Base-by-base conservation (phyloP, 2,113 vertebrate genomes). In the Capreolus pygargus region DNA sequence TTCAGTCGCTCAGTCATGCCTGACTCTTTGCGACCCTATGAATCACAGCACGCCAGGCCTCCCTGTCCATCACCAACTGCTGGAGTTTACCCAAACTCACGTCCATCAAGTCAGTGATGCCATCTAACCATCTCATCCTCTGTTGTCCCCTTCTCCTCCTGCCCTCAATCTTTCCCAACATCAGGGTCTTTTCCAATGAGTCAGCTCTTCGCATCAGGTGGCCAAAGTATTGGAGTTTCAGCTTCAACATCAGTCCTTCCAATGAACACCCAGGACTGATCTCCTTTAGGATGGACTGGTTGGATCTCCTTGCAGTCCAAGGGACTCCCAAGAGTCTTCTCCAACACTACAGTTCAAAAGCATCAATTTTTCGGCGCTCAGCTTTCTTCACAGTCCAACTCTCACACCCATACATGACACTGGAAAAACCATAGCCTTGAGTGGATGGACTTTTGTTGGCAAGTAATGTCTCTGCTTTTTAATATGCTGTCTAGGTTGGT, bases 341-440 rank as follows among this genome's bases (percentile, higher is more conserved):
- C 33, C 64, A 67, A 19, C 17, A 67, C 4, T 17, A 67, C 33
- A 21, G 33, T 67, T 67, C 33, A 67, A 67, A 67, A 67, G 64
- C 2, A 67, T 36, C 64, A 36, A 36, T 21, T 67, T 33, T 36
- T 67, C 0, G 0, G 64, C 0, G 0, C 33, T 67, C 33, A 67
- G 33, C 33, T 21, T 36, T 67, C 33, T 36, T 67, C 2, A 67
- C 1, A 67, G 64, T 67, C 33, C 17, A 67, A 67, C 17, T 67
- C 33, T 67, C 64, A 67, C 64, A 67, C 36, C 64, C 64, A 36
- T 21, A n/a, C 17, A 21, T 36, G 33, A 67, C 64, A 36, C 17
- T 67, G 64, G 64, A 36, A 67, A 67, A 67, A 36, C 64, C 64
- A 67, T 36, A 67, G 64, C 64, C 64, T 67, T 67, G 33, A 36